Percentiles rank a stretch among this genome's conserved stretches.
Evolutionary conservation across 2,113 vertebrate genomes (phyloP).

Genomic region (Gopherus flavomarginatus): DNA sequence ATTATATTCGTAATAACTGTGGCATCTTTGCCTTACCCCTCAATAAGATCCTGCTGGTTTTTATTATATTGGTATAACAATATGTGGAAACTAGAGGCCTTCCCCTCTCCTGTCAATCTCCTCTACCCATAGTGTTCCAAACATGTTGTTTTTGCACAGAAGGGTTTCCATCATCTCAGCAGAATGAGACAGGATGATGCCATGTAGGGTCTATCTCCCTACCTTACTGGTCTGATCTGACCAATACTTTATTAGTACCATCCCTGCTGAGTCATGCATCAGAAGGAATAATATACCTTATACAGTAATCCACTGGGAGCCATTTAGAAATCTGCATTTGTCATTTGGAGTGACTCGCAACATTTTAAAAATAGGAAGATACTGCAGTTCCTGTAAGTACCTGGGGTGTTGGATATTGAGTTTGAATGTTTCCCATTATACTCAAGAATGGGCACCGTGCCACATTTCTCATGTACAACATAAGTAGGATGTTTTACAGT

Average conservation of each 20-base stretch:
- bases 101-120: not conserved
- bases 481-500: not conserved
- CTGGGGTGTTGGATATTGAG: not conserved
- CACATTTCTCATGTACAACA: not conserved
- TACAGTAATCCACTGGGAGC: not conserved
- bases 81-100: not conserved
- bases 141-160: not conserved
- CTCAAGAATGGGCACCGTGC: not conserved
- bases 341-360: conserved; percentile 25
- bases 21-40: no score
- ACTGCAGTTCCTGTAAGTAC: not conserved
- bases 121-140: not conserved
- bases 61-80: no score
- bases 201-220: not conserved
- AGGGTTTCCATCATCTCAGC: not conserved
- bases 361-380: conserved; percentile 32
- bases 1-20: no score
- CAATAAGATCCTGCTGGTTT: no score
- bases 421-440: not conserved
- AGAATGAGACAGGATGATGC: not conserved
- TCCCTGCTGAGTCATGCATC: not conserved
- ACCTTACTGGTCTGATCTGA: not conserved
- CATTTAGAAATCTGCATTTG: conserved; percentile 34
- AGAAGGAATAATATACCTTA: conserved; percentile 15
- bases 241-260: not conserved